These are phyloP conservation scores for Drosophila anomelani DNA, from an alignment of 2,888 invertebrate species.

Conservation along the genomic window DNA sequence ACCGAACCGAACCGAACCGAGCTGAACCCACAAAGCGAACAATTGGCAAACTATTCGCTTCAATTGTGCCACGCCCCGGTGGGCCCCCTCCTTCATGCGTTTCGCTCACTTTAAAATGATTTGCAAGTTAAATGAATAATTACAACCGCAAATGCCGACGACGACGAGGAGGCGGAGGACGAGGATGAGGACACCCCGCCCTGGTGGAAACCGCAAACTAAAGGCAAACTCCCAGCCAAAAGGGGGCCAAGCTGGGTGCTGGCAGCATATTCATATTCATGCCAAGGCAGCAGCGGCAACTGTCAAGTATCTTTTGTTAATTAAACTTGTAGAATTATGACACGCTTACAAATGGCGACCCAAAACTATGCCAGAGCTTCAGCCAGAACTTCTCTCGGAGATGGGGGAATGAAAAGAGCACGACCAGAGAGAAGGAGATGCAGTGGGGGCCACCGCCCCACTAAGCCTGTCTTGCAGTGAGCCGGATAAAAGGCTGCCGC, in stretches of 20 bases:
- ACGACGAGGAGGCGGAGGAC: conserved; percentile 1
- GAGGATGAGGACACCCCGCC: conserved; percentile 11
- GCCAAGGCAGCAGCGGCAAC: conserved; percentile 63
- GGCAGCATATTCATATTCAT: conserved; percentile 71
- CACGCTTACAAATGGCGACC: conserved; percentile 71
- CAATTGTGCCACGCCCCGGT: conserved; percentile 60
- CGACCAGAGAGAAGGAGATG: neutral
- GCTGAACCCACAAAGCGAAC: conserved; percentile 53
- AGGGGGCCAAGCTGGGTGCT: conserved; percentile 9
- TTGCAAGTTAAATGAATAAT: conserved; percentile 80
- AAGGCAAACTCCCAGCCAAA: conserved; percentile 26
- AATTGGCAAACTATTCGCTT: conserved; percentile 77
- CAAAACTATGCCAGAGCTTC: conserved; percentile 58
- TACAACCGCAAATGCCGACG: conserved; percentile 67
- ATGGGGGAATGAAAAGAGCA: conserved; percentile 3
- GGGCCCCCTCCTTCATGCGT: neutral
- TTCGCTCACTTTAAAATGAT: conserved; percentile 65
- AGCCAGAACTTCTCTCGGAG: conserved; percentile 44
- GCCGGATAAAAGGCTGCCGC: conserved; percentile 58
- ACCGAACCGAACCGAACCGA: conserved; percentile 31
- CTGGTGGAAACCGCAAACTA: conserved; percentile 14
- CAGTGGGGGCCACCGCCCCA: conserved; percentile 7
- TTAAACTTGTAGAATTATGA: conserved; percentile 79
- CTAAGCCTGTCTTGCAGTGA: conserved; percentile 38
- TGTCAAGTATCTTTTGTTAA: conserved; percentile 80